Base-by-base conservation (phyloP, 2,888 invertebrate species). In the Archips xylosteana region DNA sequence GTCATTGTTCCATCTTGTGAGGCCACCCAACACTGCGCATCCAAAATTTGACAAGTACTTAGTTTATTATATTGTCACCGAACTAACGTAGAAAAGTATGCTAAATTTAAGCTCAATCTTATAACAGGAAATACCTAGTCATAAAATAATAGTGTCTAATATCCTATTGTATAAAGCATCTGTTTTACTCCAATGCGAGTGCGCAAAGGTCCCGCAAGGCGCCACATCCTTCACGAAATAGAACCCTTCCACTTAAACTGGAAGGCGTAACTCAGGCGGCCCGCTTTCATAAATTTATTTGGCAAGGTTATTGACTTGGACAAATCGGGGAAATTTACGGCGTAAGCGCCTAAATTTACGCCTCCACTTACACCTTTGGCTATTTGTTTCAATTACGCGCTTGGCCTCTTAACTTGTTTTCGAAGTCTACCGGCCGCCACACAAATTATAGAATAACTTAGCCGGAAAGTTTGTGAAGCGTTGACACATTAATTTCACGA, bases 221-320 rank as follows among this genome's bases (percentile, higher is more conserved):
- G 70, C 70, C 70, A 70, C 70, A 70, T 64, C 23, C 70, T 36
- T 70, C 64, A 63, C 70, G 3, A 51, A 42, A 42, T 34, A 39
- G 9, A 57, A 57, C 23, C 60, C 66, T 45, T 62, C 32, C 67
- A 59, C 59, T 64, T 59, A 59, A 64, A 64, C 42, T 47, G 23
- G 47, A 23, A 23, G 57, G 54, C 64, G 49, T 63, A 64, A 70
- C 54, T 66, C 54, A 42, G 8, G n/a, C 68, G 34, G 70, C 64
- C 57, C 57, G 13, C 49, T 68, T 68, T 61, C 60, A 34, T 47
- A 47, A 64, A 60, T 60, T 60, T 60, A 47, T 49, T 63, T 12
- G 13, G 12, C 42, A 15, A 42, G 63, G 70, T 57, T 47, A 47
- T 47, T 57, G 57, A 57, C 70, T 45, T 2, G 34, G 32, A 70